Base-by-base conservation (phyloP, 64 coral and sea anemone genomes). In the Montipora foliosa region DNA sequence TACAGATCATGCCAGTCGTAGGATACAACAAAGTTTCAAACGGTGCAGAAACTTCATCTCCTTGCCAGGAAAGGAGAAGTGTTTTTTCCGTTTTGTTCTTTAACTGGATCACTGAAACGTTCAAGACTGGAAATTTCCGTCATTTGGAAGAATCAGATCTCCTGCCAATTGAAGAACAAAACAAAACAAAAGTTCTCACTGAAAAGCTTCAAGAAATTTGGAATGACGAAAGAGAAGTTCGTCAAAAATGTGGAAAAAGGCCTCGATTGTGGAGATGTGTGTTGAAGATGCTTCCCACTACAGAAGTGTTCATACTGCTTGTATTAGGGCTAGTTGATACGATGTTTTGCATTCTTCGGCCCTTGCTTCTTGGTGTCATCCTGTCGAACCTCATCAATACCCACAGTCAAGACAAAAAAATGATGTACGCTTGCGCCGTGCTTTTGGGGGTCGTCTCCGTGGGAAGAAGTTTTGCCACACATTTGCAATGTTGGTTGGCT, bases 121-220 rank as follows among this genome's bases (percentile, higher is more conserved):
- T 96, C 15, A 81, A 67, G 17, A 80, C 69, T 5, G 95, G 95
- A 19, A 96, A 48, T 78, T 68, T 81, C 51, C 79, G 92, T 47
- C 91, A 80, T 44, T 51, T 96, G 37, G 91, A 96, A 22, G 72
- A 93, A 24, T 48, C 47, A 15, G 95, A 96, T 48, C 17, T 96
- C 6, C 80, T 87, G 22, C 88, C 91, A 47, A n/a, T 87, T 48
- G 19, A 76, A 0, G 15, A 55, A 13, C 14, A 58, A 24, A 16
- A 87, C 75, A 76, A 58, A 67, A 86, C 72, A 52, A 72, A 55
- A 62, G 72, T 25, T 4, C 15, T 93, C 3, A 83, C 67, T 4
- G 15, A 83, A 19, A 50, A 60, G 15, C 79, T 91, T 50, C 29
- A 80, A 61, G 68, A 57, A n/a, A 10, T 67, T 12, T 91, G 90